Evolutionary conservation across 2,888 invertebrate genomes (phyloP), one percentile per base, ranked within the genome.

Genomic region (Drosophila vallismaia): DNA sequence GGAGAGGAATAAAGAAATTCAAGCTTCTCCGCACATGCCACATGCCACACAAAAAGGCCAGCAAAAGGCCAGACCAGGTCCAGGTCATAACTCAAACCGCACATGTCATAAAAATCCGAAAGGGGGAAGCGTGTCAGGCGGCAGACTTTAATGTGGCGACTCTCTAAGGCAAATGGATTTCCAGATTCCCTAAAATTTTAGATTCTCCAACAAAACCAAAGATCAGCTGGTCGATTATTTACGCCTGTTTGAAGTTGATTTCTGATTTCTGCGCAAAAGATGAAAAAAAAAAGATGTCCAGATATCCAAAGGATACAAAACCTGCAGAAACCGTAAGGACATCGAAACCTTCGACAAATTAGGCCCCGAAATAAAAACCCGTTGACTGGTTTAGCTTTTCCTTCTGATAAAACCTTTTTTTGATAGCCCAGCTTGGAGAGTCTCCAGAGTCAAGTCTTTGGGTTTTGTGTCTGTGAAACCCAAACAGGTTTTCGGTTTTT

Each of bases 221-320:
- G 49, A 67, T 66, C 67, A 71, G 48, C 48, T 48, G 64, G 53
- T 66, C 70, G 5, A 84, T 84, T 86, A 81, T 84, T 86, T 73
- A 86, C 86, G 86, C 83, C 85, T 81, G 69, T 77, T 79, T 86
- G 84, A 74, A 74, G 79, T 74, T 81, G 77, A 86, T 84, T 84
- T 19, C 19, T 19, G 19, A 19, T 19, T 84, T 68, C 73, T 73
- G 76, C 77, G 74, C 73, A 72, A 62, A 63, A 75, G 77, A 84
- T 83, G 75, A 74, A 74, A 75, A 69, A 57, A 53, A 69, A 33
- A 26, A 50, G 45, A 60, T 31, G 45, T 44, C 29, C 64, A 36
- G 64, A 5, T 14, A 12, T 8, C 12, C 26, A 5, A 12, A 12
- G 6, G 5, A 40, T 12, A 12, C 9, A 40, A 40, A 14, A 53